Conservation (phyloP, 2,797 vertebrate species). For the Oreochromis mossambicus region DNA sequence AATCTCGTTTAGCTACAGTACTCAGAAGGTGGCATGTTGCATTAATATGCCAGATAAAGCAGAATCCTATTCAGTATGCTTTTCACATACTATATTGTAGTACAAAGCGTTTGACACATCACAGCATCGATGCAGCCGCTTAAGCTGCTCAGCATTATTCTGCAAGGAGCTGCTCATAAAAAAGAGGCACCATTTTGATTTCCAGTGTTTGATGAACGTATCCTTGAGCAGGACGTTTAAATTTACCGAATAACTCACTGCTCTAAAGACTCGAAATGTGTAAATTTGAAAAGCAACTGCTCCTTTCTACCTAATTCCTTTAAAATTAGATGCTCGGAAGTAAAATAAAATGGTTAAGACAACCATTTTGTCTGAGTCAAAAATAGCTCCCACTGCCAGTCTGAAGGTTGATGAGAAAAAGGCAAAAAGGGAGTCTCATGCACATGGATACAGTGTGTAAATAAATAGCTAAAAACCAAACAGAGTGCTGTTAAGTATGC, state of each 20-base stretch:
- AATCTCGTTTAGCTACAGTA: not conserved
- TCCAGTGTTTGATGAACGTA: not conserved
- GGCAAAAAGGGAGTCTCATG: slow-evolving; percentile 9
- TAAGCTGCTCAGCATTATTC: not conserved
- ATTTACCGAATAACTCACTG: not conserved
- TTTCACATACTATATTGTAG: slow-evolving; percentile 5
- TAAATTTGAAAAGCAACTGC: not conserved
- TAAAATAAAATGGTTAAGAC: not conserved
- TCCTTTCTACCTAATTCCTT: not conserved
- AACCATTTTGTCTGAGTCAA: not conserved
- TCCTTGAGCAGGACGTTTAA: slow-evolving; percentile 1
- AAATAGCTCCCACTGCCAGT: not conserved
- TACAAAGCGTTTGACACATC: not conserved
- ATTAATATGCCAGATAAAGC: not conserved
- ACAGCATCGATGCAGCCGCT: not conserved
- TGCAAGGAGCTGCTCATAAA: not conserved
- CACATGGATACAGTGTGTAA: slow-evolving; percentile 50
- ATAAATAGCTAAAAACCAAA: slow-evolving; percentile 62
- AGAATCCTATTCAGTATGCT: not conserved
- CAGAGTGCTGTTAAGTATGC: slow-evolving; percentile 61
- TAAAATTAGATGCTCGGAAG: not conserved
- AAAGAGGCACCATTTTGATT: not conserved
- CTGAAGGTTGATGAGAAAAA: slow-evolving; percentile 17
- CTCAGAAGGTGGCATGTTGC: not conserved
- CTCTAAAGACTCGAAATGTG: not conserved